Conservation (phyloP, 23 tunicate species). For the Botrylloides violaceus region DNA sequence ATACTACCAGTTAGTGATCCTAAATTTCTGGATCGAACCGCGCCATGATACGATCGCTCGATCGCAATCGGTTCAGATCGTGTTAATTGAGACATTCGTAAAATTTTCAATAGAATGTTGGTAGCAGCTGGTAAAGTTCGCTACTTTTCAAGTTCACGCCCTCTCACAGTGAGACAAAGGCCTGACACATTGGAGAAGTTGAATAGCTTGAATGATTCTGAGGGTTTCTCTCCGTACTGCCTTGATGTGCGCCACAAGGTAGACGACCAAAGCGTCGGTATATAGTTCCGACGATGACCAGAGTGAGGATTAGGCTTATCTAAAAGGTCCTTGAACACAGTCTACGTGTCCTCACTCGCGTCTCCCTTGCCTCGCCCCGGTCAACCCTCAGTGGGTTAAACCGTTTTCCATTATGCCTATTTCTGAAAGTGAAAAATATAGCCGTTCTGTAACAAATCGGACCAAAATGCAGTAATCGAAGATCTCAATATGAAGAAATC, state of each 20-base stretch:
- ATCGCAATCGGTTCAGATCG: slow-evolving; percentile 79
- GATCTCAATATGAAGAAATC: too few species aligned
- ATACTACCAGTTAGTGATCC: slow-evolving; percentile 13
- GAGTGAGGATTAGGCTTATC: background rate
- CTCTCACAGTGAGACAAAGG: slow-evolving; percentile 14
- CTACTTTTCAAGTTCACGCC: background rate
- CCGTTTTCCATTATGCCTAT: slow-evolving; percentile 9
- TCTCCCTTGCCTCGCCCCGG: slow-evolving; percentile 6
- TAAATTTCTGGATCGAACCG: background rate
- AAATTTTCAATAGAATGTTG: background rate
- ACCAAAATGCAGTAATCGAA: too few species aligned
- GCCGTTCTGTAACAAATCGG: too few species aligned
- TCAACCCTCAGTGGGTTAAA: slow-evolving; percentile 27
- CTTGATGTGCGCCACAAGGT: background rate
- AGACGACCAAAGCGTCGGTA: background rate
- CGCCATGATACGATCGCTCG: slow-evolving; percentile 13
- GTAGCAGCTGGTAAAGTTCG: background rate
- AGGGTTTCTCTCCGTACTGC: background rate
- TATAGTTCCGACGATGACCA: slow-evolving; percentile 8
- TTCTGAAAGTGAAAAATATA: background rate
- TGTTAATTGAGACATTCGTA: slow-evolving; percentile 31
- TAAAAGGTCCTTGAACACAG: slow-evolving; percentile 22
- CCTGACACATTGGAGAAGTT: background rate
- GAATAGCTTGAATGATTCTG: background rate
- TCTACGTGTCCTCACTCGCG: slow-evolving; percentile 21